These are phyloP conservation scores for Dascillus cervinus DNA, from an alignment of 2,888 invertebrate species.

Conservation along the genomic window DNA sequence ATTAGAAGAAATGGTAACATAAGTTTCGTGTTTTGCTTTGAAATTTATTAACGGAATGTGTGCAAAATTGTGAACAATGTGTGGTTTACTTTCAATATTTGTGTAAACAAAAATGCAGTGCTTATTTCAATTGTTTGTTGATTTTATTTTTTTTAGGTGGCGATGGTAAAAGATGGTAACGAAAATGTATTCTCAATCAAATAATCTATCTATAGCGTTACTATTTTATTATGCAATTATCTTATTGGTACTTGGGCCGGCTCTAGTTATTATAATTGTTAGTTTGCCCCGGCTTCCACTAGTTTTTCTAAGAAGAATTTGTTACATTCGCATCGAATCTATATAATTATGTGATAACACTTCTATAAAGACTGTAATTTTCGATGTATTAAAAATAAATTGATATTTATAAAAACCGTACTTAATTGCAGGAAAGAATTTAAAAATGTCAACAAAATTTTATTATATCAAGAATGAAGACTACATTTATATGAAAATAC, in stretches of 20 bases:
- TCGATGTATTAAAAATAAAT: too few relatives aligned
- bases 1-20: too few relatives aligned
- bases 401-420: too few relatives aligned
- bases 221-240: constrained; percentile 56
- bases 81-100: not conserved
- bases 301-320: constrained; percentile 56
- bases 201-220: constrained; percentile 48
- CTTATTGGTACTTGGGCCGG: constrained; percentile 58
- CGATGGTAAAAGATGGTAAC: constrained; percentile 24
- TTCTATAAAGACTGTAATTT: too few relatives aligned
- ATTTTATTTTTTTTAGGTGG: constrained; percentile 19
- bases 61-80: constrained; percentile 4
- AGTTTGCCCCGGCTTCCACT: constrained; percentile 65
- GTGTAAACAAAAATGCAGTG: constrained; percentile 2
- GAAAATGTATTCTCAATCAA: constrained; percentile 15
- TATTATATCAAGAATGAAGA: too few relatives aligned
- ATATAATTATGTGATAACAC: too few relatives aligned
- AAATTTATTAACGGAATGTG: constrained; percentile 4
- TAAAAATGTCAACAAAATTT: too few relatives aligned
- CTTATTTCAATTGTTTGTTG: constrained; percentile 3
- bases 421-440: too few relatives aligned
- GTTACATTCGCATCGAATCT: constrained; percentile 60
- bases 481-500: too few relatives aligned
- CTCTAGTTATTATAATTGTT: constrained; percentile 57
- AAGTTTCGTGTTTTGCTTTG: constrained; percentile 3